Conservation (phyloP, 2,888 invertebrate genomes). For the Ptilodon capucinus region DNA sequence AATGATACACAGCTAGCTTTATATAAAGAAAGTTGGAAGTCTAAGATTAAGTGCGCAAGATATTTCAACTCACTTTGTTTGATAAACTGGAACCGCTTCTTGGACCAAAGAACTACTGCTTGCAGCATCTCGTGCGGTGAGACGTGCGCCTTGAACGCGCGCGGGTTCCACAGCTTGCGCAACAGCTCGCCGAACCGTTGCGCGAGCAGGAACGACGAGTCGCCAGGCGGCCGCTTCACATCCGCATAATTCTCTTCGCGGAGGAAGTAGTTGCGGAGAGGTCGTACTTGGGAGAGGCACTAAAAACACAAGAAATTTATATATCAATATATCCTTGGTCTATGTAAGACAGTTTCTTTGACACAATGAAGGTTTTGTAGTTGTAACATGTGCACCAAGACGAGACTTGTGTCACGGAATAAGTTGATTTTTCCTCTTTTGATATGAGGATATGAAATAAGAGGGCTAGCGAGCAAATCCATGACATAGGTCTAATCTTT, state of each 20-base stretch:
- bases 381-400: too few species aligned
- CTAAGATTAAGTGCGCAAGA: not conserved
- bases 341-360: not conserved
- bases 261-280: conserved; percentile 96
- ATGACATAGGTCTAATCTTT: too few species aligned
- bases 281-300: conserved; percentile 97
- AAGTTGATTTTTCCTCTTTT: too few species aligned
- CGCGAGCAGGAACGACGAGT: conserved; percentile 95
- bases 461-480: too few species aligned
- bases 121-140: conserved; percentile 99
- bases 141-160: conserved; percentile 99
- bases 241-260: conserved; percentile 95
- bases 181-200: conserved; percentile 97
- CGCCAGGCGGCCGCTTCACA: conserved; percentile 96
- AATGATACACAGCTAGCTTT: too few species aligned
- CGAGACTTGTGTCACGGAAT: too few species aligned
- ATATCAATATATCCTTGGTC: not conserved
- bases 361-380: too few species aligned
- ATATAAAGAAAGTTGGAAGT: too few species aligned
- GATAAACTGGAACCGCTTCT: conserved; percentile 98
- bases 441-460: too few species aligned
- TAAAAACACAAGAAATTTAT: too few species aligned
- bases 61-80: conserved; percentile 89
- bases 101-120: conserved; percentile 98
- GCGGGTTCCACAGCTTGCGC: conserved; percentile 99